Conservation (phyloP, 2,888 invertebrate genomes). For the Lepidonotus clava region DNA sequence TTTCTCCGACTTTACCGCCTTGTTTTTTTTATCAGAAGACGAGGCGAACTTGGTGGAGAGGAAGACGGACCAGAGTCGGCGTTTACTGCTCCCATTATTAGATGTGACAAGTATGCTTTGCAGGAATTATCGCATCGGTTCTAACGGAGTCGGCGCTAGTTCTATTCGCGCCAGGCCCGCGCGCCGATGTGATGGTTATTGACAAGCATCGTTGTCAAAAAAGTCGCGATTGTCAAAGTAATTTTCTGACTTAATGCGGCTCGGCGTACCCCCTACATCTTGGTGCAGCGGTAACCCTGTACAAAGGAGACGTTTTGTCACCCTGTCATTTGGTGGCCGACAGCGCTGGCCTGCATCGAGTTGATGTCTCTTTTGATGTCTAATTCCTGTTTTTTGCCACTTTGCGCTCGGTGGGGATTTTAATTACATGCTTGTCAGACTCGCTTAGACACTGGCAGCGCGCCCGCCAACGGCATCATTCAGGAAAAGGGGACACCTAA, state of each 20-base stretch:
- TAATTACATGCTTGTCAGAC: constrained; percentile 53
- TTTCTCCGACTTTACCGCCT: background rate
- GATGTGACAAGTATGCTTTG: constrained; percentile 3
- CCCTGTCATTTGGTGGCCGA: constrained; percentile 40
- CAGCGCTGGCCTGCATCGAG: background rate
- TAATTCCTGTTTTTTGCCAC: constrained; percentile 50
- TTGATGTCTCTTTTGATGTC: constrained; percentile 43
- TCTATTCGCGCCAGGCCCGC: background rate
- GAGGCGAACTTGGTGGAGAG: too few relatives aligned
- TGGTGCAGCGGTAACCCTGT: background rate
- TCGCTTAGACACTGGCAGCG: constrained; percentile 2
- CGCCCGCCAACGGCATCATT: too few relatives aligned
- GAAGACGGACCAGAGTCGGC: background rate
- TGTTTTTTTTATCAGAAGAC: constrained; percentile 32
- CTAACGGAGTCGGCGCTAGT: constrained; percentile 4
- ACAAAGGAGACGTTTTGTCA: constrained; percentile 29
- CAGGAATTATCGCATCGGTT: constrained; percentile 28
- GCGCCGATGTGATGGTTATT: background rate
- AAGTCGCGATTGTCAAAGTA: constrained; percentile 4
- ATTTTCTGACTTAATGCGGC: constrained; percentile 8
- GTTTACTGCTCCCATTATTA: background rate
- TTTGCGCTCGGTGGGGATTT: constrained; percentile 32
- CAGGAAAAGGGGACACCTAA: constrained; percentile 9
- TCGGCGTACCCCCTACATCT: background rate
- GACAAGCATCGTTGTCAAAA: constrained; percentile 22